Evolutionary conservation across 2,797 vertebrate species (phyloP).

Genomic region (Arnoldichthys spilopterus): DNA sequence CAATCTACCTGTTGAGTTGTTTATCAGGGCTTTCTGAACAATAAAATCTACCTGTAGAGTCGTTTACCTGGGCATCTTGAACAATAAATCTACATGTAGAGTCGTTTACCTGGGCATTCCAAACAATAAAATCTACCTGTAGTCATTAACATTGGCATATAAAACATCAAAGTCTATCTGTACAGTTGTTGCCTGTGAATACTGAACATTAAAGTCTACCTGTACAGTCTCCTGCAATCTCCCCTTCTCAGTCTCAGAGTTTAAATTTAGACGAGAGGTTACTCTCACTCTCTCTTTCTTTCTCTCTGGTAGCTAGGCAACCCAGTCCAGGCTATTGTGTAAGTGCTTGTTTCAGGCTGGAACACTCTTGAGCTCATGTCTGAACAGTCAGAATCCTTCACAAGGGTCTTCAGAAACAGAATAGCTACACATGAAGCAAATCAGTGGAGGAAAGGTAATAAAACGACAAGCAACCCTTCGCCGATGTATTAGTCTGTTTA

Average conservation of each 20-base stretch:
- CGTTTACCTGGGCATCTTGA: not conserved
- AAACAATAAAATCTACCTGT: not conserved
- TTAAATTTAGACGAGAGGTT: constrained; percentile 79
- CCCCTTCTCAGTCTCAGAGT: constrained; percentile 58
- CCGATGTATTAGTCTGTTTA: not conserved
- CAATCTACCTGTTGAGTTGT: not conserved
- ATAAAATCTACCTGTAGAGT: too few relatives aligned
- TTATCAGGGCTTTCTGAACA: too few relatives aligned
- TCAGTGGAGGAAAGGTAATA: not conserved
- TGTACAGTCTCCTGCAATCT: constrained; percentile 40
- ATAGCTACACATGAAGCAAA: constrained; percentile 17
- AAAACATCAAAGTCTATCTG: constrained; percentile 40
- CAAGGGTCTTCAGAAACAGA: not conserved
- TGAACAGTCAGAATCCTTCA: constrained; percentile 44
- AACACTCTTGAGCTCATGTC: constrained; percentile 37
- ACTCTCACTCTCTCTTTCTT: constrained; percentile 55
- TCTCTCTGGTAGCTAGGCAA: constrained; percentile 75
- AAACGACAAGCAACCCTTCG: constrained; percentile 15
- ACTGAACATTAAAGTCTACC: not conserved
- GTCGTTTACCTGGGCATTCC: constrained; percentile 22
- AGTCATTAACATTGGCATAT: too few relatives aligned
- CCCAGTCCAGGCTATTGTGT: constrained; percentile 60
- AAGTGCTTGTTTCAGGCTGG: constrained; percentile 50
- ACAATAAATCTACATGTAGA: not conserved
- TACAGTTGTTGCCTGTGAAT: not conserved